Evolutionary conservation across 2,113 vertebrate genomes (phyloP).

Genomic region (Acinonyx jubatus): DNA sequence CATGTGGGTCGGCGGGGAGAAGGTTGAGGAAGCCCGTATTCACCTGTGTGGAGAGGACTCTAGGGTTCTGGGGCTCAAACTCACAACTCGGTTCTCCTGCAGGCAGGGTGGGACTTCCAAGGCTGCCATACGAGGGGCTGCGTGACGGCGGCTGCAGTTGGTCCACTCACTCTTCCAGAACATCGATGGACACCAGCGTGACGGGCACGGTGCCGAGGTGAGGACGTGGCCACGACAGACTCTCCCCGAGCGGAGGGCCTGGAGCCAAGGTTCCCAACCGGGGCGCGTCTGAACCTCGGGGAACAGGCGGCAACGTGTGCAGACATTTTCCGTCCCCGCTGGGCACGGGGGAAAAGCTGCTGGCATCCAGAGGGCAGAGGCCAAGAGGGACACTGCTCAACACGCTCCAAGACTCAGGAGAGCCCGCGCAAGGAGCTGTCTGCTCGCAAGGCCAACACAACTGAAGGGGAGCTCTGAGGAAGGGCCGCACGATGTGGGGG

Average conservation of each 20-base stretch:
- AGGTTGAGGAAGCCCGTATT: not conserved
- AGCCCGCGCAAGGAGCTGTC: not conserved
- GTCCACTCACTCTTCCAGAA: not conserved
- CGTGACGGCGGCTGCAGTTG: too few relatives aligned
- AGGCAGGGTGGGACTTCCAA: not conserved
- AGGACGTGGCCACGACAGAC: accelerated
- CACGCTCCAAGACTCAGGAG: not conserved
- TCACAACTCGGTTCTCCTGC: not conserved
- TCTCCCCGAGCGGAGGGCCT: not conserved
- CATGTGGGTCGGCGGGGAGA: not conserved
- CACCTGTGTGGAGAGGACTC: not conserved
- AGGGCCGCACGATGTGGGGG: accelerated
- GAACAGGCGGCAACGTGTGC: not conserved
- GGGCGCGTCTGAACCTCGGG: not conserved
- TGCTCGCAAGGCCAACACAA: accelerated
- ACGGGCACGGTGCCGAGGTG: accelerated
- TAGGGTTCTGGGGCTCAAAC: not conserved
- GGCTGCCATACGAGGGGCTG: not conserved
- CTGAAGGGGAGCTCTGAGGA: too few relatives aligned
- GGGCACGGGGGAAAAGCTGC: not conserved
- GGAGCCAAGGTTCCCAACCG: not conserved
- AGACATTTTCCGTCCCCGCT: not conserved
- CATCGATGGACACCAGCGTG: accelerated
- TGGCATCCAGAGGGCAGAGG: not conserved
- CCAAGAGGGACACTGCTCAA: not conserved